Evolutionary conservation across 2,888 invertebrate species (phyloP), one percentile per base, ranked within the genome.

Genomic region (Anagyrus pseudococci): DNA sequence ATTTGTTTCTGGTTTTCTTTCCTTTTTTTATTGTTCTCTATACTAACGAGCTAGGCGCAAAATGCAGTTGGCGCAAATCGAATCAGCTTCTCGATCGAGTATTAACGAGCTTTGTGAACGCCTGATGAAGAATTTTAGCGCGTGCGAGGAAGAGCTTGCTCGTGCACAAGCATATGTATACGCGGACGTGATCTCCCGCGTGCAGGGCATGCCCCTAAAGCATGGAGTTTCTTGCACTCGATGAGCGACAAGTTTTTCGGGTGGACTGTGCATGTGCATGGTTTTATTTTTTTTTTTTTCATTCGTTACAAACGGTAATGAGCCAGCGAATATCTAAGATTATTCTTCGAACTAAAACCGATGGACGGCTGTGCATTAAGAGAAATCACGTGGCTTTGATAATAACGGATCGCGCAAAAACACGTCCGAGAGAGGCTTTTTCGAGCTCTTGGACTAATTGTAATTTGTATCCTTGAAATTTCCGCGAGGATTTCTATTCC

Each of bases 261-360:
- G 46, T 43, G n/a, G n/a, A n/a, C n/a, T n/a, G n/a, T 58, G 62
- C 60, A 63, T 63, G 60, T 48, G 59, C 63, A 60, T 66, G 62
- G 41, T 2, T 33, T 41, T 55, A 37, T 41, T 26, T 20, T 33
- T 2, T 33, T 41, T 55, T 44, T 41, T 26, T 20, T 33, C 20
- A 33, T 19, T 15, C 10, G 33, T 37, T 37, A 49, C 49, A 46
- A 37, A 20, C 13, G 19, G 44, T 19, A 23, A 15, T n/a, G n/a
- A n/a, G n/a, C n/a, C n/a, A 55, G 29, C 33, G 17, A 29, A 17
- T 29, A 23, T 41, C 40, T 41, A 15, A 19, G n/a, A 15, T 26
- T 22, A 49, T 49, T 26, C 19, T 41, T 29, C n/a, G 22, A 3
- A 17, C 2, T n/a, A n/a, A n/a, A n/a, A n/a, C n/a, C n/a, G n/a